A percentile compares a stretch with the other conserved stretches of the same genome.
Conservation (phyloP, 2,797 vertebrate species). For the Typhlichthys eigenmanni region DNA sequence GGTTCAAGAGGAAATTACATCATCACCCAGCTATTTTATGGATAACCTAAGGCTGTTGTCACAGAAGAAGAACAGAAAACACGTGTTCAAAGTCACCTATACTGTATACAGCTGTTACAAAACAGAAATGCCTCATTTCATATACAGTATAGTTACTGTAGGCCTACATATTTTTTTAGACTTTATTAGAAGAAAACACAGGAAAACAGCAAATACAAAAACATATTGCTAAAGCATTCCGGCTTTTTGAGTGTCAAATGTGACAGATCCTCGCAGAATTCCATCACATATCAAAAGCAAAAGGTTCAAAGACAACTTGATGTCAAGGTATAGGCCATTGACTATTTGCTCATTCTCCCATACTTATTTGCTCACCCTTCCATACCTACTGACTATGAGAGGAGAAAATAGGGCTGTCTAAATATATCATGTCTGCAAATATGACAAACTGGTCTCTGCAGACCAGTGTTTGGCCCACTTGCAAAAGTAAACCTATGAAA, state of each 20-base stretch:
- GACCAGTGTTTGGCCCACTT: slow-evolving; percentile 47
- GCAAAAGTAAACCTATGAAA: slow-evolving; percentile 50
- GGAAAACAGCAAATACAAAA: slow-evolving; percentile 14
- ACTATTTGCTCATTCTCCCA: slow-evolving; percentile 12
- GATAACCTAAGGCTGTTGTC: no score
- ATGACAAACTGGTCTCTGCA: slow-evolving; percentile 1
- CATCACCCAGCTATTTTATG: no score
- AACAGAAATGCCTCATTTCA: neutral
- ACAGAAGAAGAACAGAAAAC: no score
- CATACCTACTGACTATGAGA: slow-evolving; percentile 4
- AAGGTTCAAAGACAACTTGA: slow-evolving; percentile 36
- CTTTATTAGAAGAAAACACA: slow-evolving; percentile 19
- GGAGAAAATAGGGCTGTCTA: slow-evolving; percentile 3
- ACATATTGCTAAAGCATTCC: slow-evolving; percentile 23
- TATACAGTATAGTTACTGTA: no score
- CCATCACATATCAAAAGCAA: slow-evolving; percentile 41
- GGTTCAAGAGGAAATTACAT: no score
- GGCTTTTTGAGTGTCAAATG: slow-evolving; percentile 69
- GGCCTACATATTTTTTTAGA: neutral
- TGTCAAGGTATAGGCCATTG: slow-evolving; percentile 23
- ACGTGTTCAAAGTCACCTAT: neutral
- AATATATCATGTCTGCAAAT: slow-evolving; percentile 19
- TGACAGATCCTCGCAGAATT: slow-evolving; percentile 55
- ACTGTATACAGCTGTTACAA: slow-evolving; percentile 12
- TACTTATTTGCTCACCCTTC: neutral